Evolutionary conservation across 2,797 vertebrate species (phyloP), one percentile per base, ranked within the genome.

Genomic region (Melanotaenia pygmaea): DNA sequence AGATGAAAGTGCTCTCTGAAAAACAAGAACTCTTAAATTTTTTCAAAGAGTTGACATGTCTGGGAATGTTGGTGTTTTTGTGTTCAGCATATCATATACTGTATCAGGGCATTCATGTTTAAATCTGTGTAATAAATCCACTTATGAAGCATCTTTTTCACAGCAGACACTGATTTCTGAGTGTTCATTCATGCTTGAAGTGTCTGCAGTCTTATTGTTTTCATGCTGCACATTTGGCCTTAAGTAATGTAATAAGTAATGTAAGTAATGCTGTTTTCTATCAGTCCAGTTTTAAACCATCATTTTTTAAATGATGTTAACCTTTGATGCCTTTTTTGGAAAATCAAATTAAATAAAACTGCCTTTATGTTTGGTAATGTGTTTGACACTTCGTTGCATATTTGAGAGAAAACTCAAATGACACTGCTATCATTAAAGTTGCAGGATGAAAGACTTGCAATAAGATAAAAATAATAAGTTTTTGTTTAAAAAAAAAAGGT

Each of bases 1-100:
- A 60, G 75, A 63, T 64, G 51, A 84, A 76, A 66, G 66, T 54
- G 59, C 59, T 72, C 28, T 30, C 37, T 81, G 62, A 67, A 77
- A 79, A 85, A 84, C 51, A 37, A 76, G 84, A 68, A 16, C 30
- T 58, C 57, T 72, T 50, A 75, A 58, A 1, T 34, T 59, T 47
- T 83, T 79, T 84, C 75, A 86, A 79, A 81, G 32, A 58, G 26
- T 65, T 35, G 61, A 70, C 51, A 54, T 61, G 10, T 72, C 60
- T 40, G 50, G 28, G 34, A 40, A 10, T 57, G 40, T 69, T 20
- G 51, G 20, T 59, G 35, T 51, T 30, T 34, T 1, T 54, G 24
- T 24, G 9, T 61, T 37, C n/a, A 24, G 18, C 12, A 3, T 38
- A 4, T 18, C 59, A 30, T 56, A 66, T 59, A 50, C 50, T 51